A percentile compares a stretch with the other conserved stretches of the same genome.
Evolutionary conservation across 1,140 invertebrate genomes (phyloP).

Genomic region (Brachionus sp.): DNA sequence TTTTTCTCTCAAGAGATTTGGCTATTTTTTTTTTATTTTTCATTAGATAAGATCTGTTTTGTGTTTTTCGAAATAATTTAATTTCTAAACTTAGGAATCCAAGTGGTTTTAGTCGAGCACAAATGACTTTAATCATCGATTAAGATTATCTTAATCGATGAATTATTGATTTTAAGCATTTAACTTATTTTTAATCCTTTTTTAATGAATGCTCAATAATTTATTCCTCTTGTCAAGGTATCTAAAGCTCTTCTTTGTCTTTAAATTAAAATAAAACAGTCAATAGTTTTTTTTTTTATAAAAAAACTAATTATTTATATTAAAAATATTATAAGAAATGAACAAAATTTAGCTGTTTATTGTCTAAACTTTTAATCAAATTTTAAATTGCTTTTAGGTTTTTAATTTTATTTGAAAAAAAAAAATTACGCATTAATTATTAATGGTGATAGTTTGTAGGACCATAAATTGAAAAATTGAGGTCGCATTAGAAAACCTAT

Average conservation of each 20-base stretch:
- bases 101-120: background rate
- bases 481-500: background rate
- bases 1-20: background rate
- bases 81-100: background rate
- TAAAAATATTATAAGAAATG: background rate
- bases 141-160: slow-evolving; percentile 29
- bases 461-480: background rate
- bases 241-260: background rate
- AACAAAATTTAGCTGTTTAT: background rate
- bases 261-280: background rate
- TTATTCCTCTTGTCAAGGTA: background rate
- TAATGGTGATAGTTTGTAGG: background rate
- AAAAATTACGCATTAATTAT: background rate
- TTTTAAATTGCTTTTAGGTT: background rate
- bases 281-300: background rate
- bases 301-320: background rate
- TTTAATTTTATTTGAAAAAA: background rate
- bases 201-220: slow-evolving; percentile 22
- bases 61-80: background rate
- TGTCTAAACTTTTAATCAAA: background rate
- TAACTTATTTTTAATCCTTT: background rate
- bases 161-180: slow-evolving; percentile 12
- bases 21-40: background rate
- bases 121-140: slow-evolving; percentile 18
- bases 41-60: slow-evolving; percentile 37